phyloP scores from a whole-genome alignment of 2,113 vertebrate genomes.

The Ifrita kowaldi region DNA sequence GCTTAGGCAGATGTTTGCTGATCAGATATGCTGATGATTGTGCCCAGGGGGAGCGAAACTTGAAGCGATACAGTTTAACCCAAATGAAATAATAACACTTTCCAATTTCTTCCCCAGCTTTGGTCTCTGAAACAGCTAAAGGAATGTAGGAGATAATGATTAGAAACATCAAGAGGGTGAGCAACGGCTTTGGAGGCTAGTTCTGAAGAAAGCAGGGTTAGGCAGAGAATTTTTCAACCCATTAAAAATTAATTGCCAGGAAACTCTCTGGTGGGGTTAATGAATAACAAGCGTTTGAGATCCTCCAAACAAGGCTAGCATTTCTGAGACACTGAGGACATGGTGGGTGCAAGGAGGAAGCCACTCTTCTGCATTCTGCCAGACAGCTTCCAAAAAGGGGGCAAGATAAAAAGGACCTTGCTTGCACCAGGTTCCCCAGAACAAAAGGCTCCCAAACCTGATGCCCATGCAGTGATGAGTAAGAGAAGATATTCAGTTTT shows the following conservation, averaged over 20 bases:
- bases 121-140: slow-evolving; percentile 31
- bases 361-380: background rate
- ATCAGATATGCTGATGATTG: slow-evolving; percentile 54
- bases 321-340: background rate
- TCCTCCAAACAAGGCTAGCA: background rate
- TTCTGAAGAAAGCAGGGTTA: background rate
- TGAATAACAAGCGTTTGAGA: background rate
- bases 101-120: slow-evolving; percentile 16
- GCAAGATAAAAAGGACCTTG: background rate
- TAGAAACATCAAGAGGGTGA: slow-evolving; percentile 41
- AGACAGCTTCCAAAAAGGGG: background rate
- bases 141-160: slow-evolving; percentile 25
- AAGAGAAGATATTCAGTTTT: background rate
- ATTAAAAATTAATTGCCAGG: slow-evolving; percentile 50
- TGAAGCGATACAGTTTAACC: slow-evolving; percentile 38
- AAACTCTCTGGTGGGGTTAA: slow-evolving; percentile 8
- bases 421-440: background rate
- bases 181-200: background rate
- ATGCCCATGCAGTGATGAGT: background rate
- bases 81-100: slow-evolving; percentile 61
- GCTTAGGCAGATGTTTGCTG: slow-evolving; percentile 50
- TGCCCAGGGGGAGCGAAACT: background rate
- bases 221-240: background rate
- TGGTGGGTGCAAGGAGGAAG: background rate
- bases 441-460: background rate